Conservation (phyloP, 1,140 invertebrate species). For the Thaumetopoea pityocampa region DNA sequence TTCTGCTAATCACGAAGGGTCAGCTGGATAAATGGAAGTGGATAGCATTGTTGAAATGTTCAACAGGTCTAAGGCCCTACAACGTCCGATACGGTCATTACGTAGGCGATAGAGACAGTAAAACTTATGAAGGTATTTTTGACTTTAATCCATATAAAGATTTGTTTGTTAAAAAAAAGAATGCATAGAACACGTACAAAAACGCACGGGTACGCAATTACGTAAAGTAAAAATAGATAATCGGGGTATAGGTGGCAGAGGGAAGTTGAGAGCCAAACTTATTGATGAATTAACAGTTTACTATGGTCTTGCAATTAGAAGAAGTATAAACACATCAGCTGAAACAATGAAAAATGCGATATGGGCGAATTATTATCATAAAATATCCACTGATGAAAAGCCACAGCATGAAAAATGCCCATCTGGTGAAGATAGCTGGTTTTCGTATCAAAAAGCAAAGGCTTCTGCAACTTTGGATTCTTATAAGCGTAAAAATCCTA, state of each 20-base stretch:
- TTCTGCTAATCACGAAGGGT: constrained; percentile 3
- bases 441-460: background rate
- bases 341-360: background rate
- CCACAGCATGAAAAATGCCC: background rate
- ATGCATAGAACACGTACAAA: constrained; percentile 2
- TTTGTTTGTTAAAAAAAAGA: background rate
- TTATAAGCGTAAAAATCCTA: too few relatives aligned
- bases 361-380: background rate
- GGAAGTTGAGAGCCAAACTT: background rate
- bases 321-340: background rate
- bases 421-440: background rate
- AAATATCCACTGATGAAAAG: constrained; percentile 1
- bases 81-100: constrained; percentile 3
- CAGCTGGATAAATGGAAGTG: constrained; percentile 6
- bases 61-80: background rate
- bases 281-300: background rate
- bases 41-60: constrained; percentile 4
- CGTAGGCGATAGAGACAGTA: background rate
- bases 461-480: constrained; percentile 1
- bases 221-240: background rate
- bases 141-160: background rate
- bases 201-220: background rate
- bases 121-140: background rate
- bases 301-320: background rate
- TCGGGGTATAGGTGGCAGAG: background rate